Evolutionary conservation across 2,797 vertebrate species (phyloP).

Genomic region (Sardinella longiceps): DNA sequence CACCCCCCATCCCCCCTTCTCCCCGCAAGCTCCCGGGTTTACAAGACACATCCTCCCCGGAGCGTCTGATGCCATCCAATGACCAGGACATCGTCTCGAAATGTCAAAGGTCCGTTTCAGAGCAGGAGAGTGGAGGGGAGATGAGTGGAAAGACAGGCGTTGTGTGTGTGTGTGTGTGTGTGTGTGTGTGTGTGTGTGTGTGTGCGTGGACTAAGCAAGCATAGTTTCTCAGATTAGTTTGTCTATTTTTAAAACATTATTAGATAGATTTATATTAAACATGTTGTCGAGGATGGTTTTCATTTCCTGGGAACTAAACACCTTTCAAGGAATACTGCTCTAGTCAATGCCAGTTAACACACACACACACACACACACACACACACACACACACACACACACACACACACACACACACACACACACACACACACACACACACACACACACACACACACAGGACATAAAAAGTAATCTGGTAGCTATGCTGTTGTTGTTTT

Average conservation of each 20-base stretch:
- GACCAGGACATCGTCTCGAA: constrained; percentile 67
- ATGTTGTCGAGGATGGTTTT: not conserved
- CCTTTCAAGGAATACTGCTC: not conserved
- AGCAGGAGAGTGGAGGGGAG: constrained; percentile 32
- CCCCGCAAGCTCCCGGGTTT: constrained; percentile 52
- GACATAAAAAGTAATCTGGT: not conserved
- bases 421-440: not conserved
- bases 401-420: too few species aligned
- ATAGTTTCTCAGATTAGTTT: constrained; percentile 2
- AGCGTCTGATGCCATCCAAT: constrained; percentile 60
- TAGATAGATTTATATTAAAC: constrained; percentile 47
- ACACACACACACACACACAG: too few species aligned
- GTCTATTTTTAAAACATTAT: constrained; percentile 27
- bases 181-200: too few species aligned
- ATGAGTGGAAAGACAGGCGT: constrained; percentile 19
- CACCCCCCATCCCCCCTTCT: constrained; percentile 37
- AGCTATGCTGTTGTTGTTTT: not conserved
- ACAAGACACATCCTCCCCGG: constrained; percentile 63
- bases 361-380: too few species aligned
- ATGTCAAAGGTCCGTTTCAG: constrained; percentile 65
- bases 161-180: not conserved
- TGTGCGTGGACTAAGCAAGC: not conserved
- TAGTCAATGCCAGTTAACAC: not conserved
- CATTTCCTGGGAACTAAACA: constrained; percentile 13
- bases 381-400: too few species aligned